phyloP scores from a whole-genome alignment of 2,797 vertebrate genomes.

The Gobionotothen gibberifrons region DNA sequence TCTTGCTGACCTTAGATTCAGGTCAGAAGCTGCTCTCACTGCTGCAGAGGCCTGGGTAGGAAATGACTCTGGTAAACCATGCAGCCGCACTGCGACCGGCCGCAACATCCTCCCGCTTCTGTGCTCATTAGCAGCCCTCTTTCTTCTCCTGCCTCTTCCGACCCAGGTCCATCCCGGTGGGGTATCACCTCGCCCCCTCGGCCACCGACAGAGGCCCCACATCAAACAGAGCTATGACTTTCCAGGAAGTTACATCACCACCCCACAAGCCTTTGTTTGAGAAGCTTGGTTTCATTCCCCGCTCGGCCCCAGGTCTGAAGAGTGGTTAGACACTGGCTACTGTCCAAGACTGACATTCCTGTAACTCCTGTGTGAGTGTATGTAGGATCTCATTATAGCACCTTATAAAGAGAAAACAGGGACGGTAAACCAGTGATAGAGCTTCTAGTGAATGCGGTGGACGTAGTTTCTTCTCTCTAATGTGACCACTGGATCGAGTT shows the following conservation, averaged over 20 bases:
- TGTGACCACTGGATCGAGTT: conserved; percentile 26
- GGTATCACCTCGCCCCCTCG: conserved; percentile 48
- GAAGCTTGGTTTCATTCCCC: conserved; percentile 49
- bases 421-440: conserved; percentile 14
- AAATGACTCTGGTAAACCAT: conserved; percentile 55
- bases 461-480: conserved; percentile 5
- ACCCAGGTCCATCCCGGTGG: conserved; percentile 53
- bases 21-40: conserved; percentile 29
- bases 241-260: conserved; percentile 72
- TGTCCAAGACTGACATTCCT: conserved; percentile 62
- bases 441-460: conserved; percentile 24
- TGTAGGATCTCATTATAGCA: conserved; percentile 42
- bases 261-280: conserved; percentile 67
- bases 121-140: conserved; percentile 59
- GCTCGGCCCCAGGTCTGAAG: conserved; percentile 24
- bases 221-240: conserved; percentile 60
- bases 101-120: conserved; percentile 70
- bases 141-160: conserved; percentile 46
- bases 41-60: conserved; percentile 36
- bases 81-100: conserved; percentile 38
- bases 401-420: conserved; percentile 59
- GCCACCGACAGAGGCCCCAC: conserved; percentile 62
- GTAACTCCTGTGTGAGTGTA: conserved; percentile 45
- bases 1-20: conserved; percentile 29
- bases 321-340: conserved; percentile 63